Evolutionary conservation across 2,888 invertebrate genomes (phyloP).

Genomic region (Agrotis ipsilon): DNA sequence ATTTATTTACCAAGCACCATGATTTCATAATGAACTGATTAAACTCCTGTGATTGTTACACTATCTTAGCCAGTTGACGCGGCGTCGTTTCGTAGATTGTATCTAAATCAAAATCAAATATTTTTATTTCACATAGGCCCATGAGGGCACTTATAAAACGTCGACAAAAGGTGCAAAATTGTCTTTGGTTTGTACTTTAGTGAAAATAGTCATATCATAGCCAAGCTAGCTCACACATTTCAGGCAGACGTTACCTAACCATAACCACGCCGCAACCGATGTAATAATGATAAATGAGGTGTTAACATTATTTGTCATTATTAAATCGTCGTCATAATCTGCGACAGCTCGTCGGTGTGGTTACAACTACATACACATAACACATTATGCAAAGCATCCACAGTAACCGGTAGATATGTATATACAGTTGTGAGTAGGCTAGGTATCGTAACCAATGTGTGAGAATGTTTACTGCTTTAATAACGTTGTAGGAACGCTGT

Average conservation of each 20-base stretch:
- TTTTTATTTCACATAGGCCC: too few species aligned
- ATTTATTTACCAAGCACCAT: too few species aligned
- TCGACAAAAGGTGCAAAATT: too few species aligned
- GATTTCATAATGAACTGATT: too few species aligned
- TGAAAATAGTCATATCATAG: background rate
- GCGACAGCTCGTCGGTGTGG: too few species aligned
- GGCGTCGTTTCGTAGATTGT: too few species aligned
- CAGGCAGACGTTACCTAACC: background rate
- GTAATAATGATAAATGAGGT: too few species aligned
- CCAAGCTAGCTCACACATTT: background rate
- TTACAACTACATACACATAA: background rate
- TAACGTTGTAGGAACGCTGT: constrained; percentile 28
- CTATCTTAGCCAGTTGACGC: too few species aligned
- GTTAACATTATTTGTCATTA: background rate
- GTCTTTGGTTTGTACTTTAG: too few species aligned
- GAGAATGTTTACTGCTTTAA: constrained; percentile 49
- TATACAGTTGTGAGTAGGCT: background rate
- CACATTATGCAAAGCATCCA: constrained; percentile 4
- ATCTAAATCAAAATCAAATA: too few species aligned
- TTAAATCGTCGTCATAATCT: background rate
- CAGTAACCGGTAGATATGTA: background rate
- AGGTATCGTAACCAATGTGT: constrained; percentile 29
- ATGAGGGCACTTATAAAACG: too few species aligned
- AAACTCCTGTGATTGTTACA: too few species aligned
- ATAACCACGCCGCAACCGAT: background rate